A percentile compares a stretch with the other conserved stretches of the same genome.
These are phyloP conservation scores for Scartelaos histophorus DNA, from an alignment of 2,113 vertebrate genomes.

Conservation along the genomic window DNA sequence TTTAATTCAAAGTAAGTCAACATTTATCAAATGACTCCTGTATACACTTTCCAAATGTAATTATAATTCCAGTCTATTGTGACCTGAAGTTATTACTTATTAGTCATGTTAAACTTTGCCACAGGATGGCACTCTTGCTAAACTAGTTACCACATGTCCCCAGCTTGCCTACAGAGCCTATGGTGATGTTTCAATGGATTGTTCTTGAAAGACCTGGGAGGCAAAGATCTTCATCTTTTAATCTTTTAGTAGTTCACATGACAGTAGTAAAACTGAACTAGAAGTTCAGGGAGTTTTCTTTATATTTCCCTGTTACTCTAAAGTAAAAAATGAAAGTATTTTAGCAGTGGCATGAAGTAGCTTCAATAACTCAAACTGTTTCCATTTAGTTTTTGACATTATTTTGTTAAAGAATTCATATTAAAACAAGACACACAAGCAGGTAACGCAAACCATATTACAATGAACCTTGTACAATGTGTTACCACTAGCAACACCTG, in stretches of 20 bases:
- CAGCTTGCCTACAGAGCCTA: neutral
- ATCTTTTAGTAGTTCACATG: no score
- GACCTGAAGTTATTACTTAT: neutral
- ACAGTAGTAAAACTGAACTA: no score
- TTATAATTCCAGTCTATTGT: neutral
- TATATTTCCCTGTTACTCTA: no score
- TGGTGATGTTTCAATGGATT: neutral
- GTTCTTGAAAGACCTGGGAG: neutral
- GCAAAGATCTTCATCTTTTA: neutral
- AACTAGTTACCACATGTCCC: slow-evolving; percentile 20
- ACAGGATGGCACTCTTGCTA: slow-evolving; percentile 80
- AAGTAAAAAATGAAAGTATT: no score
- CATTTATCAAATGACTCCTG: neutral
- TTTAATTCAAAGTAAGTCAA: slow-evolving; percentile 80
- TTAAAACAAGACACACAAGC: no score
- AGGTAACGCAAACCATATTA: neutral
- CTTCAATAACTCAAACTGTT: no score
- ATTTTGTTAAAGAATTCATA: no score
- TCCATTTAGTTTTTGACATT: no score
- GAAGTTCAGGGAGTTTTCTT: no score
- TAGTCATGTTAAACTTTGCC: slow-evolving; percentile 56
- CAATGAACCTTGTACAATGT: neutral
- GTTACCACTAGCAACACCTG: no score
- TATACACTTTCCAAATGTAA: neutral
- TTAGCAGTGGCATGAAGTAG: no score